Evolutionary conservation across 2,888 invertebrate species (phyloP).

Genomic region (Troglohyphantes excavatus): DNA sequence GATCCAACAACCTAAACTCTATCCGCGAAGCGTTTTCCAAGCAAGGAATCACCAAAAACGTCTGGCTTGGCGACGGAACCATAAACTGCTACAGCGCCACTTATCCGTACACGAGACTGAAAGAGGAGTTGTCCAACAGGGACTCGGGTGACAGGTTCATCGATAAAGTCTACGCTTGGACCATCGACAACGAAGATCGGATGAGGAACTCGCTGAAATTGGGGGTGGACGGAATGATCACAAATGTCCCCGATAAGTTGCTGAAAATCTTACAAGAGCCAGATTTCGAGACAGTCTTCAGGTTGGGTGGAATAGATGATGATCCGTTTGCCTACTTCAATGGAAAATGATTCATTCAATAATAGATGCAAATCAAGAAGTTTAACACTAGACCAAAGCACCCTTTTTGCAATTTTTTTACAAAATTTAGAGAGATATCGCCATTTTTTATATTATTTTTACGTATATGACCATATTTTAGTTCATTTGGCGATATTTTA

Average conservation of each 20-base stretch:
- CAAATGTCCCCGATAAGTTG: conserved; percentile 46
- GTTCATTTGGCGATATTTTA: too few relatives aligned
- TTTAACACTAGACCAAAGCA: too few relatives aligned
- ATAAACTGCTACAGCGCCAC: conserved; percentile 79
- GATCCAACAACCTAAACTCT: conserved; percentile 73
- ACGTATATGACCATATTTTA: too few relatives aligned
- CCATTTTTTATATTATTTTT: background rate
- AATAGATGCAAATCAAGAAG: too few relatives aligned
- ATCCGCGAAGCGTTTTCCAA: conserved; percentile 77
- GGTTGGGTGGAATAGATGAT: conserved; percentile 40
- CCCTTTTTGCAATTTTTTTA: too few relatives aligned
- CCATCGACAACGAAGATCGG: conserved; percentile 76
- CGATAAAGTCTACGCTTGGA: conserved; percentile 80
- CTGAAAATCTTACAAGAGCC: conserved; percentile 21
- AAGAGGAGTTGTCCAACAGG: conserved; percentile 62
- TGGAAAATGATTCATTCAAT: background rate
- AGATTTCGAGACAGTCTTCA: conserved; percentile 6
- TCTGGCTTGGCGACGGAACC: conserved; percentile 80
- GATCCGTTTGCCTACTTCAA: conserved; percentile 30
- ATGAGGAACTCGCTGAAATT: conserved; percentile 67
- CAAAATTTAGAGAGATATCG: too few relatives aligned
- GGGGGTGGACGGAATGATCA: conserved; percentile 58
- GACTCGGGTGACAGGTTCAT: conserved; percentile 68
- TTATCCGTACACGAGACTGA: conserved; percentile 75
- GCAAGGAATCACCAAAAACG: conserved; percentile 67